phyloP scores from a whole-genome alignment of 1,140 invertebrate genomes.

The Nebria ingens region DNA sequence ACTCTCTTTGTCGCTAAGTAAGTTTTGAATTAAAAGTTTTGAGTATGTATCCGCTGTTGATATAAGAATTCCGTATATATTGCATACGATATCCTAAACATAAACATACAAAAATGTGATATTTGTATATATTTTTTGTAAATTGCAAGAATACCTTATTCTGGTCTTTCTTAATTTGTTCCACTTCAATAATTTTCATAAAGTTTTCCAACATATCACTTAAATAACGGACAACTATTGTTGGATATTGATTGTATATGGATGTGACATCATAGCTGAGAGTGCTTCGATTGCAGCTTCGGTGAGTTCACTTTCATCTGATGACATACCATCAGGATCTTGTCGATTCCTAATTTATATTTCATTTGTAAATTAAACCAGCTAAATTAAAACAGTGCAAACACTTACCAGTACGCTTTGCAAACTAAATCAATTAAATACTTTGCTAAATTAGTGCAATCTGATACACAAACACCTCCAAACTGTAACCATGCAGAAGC shows the following conservation, averaged over 20 bases:
- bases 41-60: conserved; percentile 54
- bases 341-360: conserved; percentile 24
- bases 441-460: conserved; percentile 27
- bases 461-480: conserved; percentile 28
- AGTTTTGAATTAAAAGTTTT: conserved; percentile 44
- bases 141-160: conserved; percentile 29
- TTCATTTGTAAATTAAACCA: not conserved
- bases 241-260: conserved; percentile 24
- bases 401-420: conserved; percentile 32
- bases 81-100: conserved; percentile 39
- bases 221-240: conserved; percentile 25
- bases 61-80: conserved; percentile 52
- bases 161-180: conserved; percentile 22
- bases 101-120: not conserved
- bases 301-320: conserved; percentile 43
- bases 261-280: conserved; percentile 31
- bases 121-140: not conserved
- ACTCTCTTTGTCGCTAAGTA: conserved; percentile 34
- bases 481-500: conserved; percentile 52
- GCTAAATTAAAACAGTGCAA: conserved; percentile 1
- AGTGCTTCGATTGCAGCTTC: conserved; percentile 53
- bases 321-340: conserved; percentile 36
- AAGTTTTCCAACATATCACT: conserved; percentile 31
- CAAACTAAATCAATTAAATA: conserved; percentile 32
- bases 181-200: conserved; percentile 29